Evolutionary conservation across 2,113 vertebrate genomes (phyloP).

Genomic region (Equus przewalskii): DNA sequence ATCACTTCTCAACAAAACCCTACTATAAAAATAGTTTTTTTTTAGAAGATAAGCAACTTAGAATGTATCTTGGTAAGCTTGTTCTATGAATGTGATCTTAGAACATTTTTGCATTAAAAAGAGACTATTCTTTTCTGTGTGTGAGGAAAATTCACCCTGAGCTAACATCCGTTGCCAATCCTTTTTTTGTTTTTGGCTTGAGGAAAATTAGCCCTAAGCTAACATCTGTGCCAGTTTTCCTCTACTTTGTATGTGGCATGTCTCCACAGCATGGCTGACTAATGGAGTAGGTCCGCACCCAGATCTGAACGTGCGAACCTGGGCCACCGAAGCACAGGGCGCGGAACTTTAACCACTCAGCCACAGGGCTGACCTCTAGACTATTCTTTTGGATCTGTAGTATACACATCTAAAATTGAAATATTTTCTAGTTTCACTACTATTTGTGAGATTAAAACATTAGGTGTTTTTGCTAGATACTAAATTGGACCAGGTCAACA

Average conservation of each 20-base stretch:
- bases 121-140: background rate
- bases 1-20: background rate
- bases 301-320: too few relatives aligned
- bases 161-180: too few relatives aligned
- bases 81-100: constrained; percentile 57
- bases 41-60: background rate
- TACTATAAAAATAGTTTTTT: constrained; percentile 24
- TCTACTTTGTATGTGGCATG: too few relatives aligned
- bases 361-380: background rate
- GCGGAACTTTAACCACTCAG: too few relatives aligned
- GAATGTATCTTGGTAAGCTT: constrained; percentile 11
- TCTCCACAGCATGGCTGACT: too few relatives aligned
- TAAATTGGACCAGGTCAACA: constrained; percentile 12
- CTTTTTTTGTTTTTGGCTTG: too few relatives aligned
- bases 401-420: constrained; percentile 5
- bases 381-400: constrained; percentile 6
- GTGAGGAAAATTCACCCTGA: too few relatives aligned
- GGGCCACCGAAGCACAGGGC: too few relatives aligned
- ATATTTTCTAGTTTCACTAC: constrained; percentile 38
- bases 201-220: too few relatives aligned
- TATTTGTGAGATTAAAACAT: constrained; percentile 38
- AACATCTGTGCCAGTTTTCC: too few relatives aligned
- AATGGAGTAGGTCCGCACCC: too few relatives aligned
- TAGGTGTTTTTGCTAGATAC: constrained; percentile 20
- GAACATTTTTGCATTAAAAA: constrained; percentile 34